These are phyloP conservation scores for Morone saxatilis DNA, from an alignment of 2,113 vertebrate species.

Conservation along the genomic window DNA sequence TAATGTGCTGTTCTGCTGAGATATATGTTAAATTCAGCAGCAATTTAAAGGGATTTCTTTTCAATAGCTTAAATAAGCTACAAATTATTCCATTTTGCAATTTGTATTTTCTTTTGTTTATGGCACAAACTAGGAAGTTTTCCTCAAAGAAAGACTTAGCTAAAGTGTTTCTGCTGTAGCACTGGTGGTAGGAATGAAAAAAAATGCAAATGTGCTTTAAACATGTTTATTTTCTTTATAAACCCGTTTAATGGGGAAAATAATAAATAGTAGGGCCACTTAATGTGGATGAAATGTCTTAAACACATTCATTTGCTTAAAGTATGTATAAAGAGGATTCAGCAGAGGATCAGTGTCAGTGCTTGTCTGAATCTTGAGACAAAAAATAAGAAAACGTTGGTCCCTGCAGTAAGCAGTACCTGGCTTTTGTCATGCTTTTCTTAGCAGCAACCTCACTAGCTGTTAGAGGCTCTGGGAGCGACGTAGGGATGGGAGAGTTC, in stretches of 20 bases:
- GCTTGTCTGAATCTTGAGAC: neutral
- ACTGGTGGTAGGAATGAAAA: neutral
- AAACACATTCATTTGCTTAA: neutral
- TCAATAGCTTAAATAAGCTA: too few relatives aligned
- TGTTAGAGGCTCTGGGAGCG: slow-evolving; percentile 94
- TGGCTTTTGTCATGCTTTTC: slow-evolving; percentile 96
- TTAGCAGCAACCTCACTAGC: slow-evolving; percentile 95
- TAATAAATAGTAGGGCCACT: neutral
- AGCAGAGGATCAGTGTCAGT: neutral
- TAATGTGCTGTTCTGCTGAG: neutral
- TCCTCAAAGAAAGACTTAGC: too few relatives aligned
- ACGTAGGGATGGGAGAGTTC: slow-evolving; percentile 92
- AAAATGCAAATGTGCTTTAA: neutral
- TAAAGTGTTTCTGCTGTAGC: too few relatives aligned
- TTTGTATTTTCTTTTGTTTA: too few relatives aligned
- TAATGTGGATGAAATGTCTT: neutral
- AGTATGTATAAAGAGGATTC: too few relatives aligned
- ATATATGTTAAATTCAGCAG: neutral
- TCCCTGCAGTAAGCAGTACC: slow-evolving; percentile 79
- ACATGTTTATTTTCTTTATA: neutral
- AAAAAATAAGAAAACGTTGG: neutral
- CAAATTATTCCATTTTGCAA: too few relatives aligned
- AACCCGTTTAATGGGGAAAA: neutral
- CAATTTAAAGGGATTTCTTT: neutral
- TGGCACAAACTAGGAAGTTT: too few relatives aligned